A percentile compares a stretch with the other conserved stretches of the same genome.
These are phyloP conservation scores for Hyposoter dolosus DNA, from an alignment of 2,888 invertebrate species.

Conservation along the genomic window DNA sequence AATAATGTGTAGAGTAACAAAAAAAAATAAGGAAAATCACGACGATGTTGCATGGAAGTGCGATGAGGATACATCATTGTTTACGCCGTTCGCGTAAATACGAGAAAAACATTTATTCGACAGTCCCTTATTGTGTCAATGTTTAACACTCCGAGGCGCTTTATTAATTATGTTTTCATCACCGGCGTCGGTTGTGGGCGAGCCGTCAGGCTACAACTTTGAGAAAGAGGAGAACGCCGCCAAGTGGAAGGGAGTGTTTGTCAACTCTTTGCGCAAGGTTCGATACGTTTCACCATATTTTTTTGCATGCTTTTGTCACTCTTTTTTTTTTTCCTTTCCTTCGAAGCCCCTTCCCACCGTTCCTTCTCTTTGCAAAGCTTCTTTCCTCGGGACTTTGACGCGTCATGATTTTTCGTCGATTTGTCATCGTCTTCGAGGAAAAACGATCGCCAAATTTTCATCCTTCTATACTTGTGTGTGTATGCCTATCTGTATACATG, in stretches of 20 bases:
- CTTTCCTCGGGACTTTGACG: not conserved
- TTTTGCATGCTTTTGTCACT: conserved; percentile 19
- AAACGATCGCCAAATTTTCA: conserved; percentile 39
- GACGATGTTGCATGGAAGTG: conserved; percentile 43
- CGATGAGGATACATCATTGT: conserved; percentile 22
- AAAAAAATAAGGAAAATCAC: conserved; percentile 11
- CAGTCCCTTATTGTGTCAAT: conserved; percentile 27
- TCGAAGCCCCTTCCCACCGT: not conserved
- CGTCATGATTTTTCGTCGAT: conserved; percentile 23
- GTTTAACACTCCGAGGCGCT: conserved; percentile 30
- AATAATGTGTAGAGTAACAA: not conserved
- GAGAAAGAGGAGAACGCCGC: conserved; percentile 94
- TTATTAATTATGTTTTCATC: conserved; percentile 81
- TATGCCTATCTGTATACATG: not conserved
- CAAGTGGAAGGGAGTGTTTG: conserved; percentile 97
- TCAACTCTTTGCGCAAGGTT: conserved; percentile 95
- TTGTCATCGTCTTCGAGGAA: conserved; percentile 23
- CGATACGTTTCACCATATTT: conserved; percentile 72
- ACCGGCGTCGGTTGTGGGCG: conserved; percentile 85
- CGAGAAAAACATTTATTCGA: conserved; percentile 40
- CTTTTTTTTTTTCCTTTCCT: conserved; percentile 16
- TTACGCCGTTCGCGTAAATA: conserved; percentile 16
- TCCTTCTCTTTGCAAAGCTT: conserved; percentile 16
- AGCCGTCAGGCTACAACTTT: conserved; percentile 91
- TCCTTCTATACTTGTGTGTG: not conserved